Evolutionary conservation across 2,797 vertebrate genomes (phyloP).

Genomic region (Scolopax bukidnonensis): DNA sequence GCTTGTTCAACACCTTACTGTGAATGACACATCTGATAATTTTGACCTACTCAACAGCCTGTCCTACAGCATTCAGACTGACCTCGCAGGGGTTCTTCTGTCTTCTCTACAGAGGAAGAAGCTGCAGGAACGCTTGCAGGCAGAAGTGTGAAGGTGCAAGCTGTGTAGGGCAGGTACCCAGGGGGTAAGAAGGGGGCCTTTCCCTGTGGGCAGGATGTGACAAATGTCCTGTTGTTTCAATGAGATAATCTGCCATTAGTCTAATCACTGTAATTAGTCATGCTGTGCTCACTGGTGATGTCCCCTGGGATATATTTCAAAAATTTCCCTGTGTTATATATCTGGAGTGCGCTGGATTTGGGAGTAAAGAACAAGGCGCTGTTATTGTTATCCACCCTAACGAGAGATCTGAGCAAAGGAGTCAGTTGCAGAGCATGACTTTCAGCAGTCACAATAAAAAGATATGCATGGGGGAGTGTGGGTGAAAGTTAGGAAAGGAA

Average conservation of each 20-base stretch:
- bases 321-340: background rate
- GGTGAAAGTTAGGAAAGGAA: background rate
- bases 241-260: slow-evolving; percentile 29
- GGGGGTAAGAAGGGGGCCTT: background rate
- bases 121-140: background rate
- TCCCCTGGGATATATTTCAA: background rate
- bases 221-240: slow-evolving; percentile 23
- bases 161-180: background rate
- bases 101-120: background rate
- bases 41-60: background rate
- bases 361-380: background rate
- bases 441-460: background rate
- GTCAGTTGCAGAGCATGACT: background rate
- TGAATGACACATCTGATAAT: background rate
- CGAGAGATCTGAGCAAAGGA: background rate
- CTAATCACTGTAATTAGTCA: slow-evolving; percentile 11
- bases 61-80: background rate
- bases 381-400: background rate
- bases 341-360: background rate
- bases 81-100: rapidly evolving
- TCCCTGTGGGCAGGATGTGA: background rate
- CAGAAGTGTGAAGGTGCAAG: background rate
- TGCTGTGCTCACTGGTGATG: background rate
- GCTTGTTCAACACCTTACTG: background rate
- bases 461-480: background rate